Evolutionary conservation across 2,888 invertebrate species (phyloP).

Genomic region (Pandemis cinnamomeana): DNA sequence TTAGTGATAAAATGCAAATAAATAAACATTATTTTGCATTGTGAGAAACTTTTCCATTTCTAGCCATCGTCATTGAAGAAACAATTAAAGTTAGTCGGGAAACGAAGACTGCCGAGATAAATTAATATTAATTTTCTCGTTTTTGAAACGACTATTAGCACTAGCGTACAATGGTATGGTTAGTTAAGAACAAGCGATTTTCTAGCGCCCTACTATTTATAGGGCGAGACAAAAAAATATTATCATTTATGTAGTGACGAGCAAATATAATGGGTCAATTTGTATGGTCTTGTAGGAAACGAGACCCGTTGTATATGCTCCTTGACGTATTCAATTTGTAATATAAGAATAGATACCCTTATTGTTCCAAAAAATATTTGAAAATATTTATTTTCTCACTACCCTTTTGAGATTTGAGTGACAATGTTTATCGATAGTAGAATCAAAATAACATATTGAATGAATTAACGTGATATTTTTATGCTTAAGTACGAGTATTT

Average conservation of each 20-base stretch:
- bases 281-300: no score
- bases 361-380: no score
- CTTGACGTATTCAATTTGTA: no score
- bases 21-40: background rate
- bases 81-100: conserved; percentile 8
- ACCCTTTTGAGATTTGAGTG: background rate
- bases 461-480: background rate
- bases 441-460: background rate
- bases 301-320: no score
- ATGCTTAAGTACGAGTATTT: background rate
- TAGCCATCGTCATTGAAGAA: background rate
- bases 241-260: no score
- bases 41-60: conserved; percentile 5
- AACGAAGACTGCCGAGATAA: background rate
- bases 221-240: no score
- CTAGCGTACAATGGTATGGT: background rate
- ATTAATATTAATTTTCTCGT: background rate
- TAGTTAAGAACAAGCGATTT: background rate
- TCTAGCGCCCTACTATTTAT: background rate
- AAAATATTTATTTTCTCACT: background rate
- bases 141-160: background rate
- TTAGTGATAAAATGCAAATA: background rate
- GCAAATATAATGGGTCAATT: no score
- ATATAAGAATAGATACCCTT: no score
- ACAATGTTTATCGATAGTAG: background rate